Evolutionary conservation across 2,888 invertebrate genomes (phyloP), one percentile per base, ranked within the genome.

Genomic region (Tetropium fuscum): DNA sequence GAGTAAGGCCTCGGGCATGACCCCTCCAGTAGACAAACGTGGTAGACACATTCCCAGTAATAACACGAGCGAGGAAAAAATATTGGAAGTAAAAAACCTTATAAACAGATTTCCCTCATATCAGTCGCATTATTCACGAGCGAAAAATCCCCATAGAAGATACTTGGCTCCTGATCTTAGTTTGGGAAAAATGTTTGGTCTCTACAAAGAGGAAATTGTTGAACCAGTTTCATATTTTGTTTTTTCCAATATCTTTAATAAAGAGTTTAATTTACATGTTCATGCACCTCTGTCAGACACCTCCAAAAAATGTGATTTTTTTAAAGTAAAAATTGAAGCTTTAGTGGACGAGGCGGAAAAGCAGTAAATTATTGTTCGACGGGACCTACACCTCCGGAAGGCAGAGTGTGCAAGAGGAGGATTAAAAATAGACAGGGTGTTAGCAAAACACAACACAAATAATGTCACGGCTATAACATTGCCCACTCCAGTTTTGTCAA

Each of bases 401-500:
- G 30, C 30, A 30, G 30, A 30, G 10, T 30, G 10, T 30, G 10
- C n/a, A 30, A 30, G 30, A 30, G 10, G 11, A 30, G 30, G 30
- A 30, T 11, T 6, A 30, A 30, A 30, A 30, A 30, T 30, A 30
- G 30, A 30, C n/a, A 30, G 11, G 30, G 27, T n/a, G 27, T 27
- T 27, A 7, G 27, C 7, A 27, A 55, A 36, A 30, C 30, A 48
- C n/a, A n/a, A n/a, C n/a, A n/a, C n/a, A n/a, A n/a, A 49, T 16
- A 32, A 30, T 11, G 54, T 57, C 19, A 49, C 60, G 13, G 55
- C 36, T 34, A 34, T 64, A 7, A 40, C 70, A 44, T 49, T 68
- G 49, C 64, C 69, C 11, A 69, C 66, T 47, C 69, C 68, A 15
- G 65, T 62, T 22, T 34, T 68, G 27, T 59, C 56, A 44, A 65